Base-by-base conservation (phyloP, 1,140 invertebrate species). In the Anoplolepis gracilipes region DNA sequence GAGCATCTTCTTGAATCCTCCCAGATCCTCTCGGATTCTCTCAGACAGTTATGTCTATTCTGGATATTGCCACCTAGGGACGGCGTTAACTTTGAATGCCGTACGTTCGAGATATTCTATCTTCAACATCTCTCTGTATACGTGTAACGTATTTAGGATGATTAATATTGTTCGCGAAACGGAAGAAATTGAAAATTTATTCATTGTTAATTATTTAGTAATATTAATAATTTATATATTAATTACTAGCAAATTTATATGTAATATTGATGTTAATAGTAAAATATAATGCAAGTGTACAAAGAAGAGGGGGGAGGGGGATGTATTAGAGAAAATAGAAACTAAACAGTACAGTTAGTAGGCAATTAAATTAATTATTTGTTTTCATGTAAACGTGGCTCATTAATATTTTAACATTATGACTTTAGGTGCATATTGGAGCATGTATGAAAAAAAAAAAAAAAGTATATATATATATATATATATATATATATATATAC, bases 1-100 rank as follows among this genome's bases (percentile, higher is more conserved):
- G 69, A 81, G 85, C 49, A 77, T 88, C 87, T 88, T 88, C 22
- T 62, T 72, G 76, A 62, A 76, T 88, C 57, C 67, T 78, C 72
- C 33, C 16, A 46, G 55, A 62, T 62, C 36, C 67, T 72, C 78
- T 81, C 25, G 67, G 57, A 82, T 72, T 81, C 65, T 72, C 78
- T 72, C 67, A 82, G 67, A 73, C 78, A 82, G 78, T 82, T 82
- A 72, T 81, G 67, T 82, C 78, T 82, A 82, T 82, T 73, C 67
- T 59, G 67, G 36, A 82, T 82, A 82, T 82, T 82, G 78, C 67
- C 67, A 82, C 36, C 78, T 59, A 82, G 53, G 78, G 67, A 82
- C 78, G 25, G 19, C 36, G 78, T 82, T 72, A 82, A 82, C 78
- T 72, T 59, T 28, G 78, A 61, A 82, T 82, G 10, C 53, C 25